Base-by-base conservation (phyloP, 2,797 vertebrate genomes). In the Lithobates sylvaticus region DNA sequence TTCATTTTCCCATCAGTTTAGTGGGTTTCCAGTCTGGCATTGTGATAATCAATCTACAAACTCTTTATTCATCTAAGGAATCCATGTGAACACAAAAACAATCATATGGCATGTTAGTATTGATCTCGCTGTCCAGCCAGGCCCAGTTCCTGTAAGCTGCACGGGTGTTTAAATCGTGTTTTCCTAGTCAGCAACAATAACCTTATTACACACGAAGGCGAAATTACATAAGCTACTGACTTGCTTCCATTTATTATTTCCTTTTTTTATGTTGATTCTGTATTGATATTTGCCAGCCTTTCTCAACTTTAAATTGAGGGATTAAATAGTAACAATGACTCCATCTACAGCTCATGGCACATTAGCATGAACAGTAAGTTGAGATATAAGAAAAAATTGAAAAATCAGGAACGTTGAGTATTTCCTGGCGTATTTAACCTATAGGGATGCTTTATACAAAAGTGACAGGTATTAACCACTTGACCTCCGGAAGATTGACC, bases 71-170 rank as follows among this genome's bases (percentile, higher is more conserved):
- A 68, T 75, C 78, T 54, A 42, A 87, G 69, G 74, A 77, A 87
- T 87, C 85, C 73, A 75, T 68, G 67, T 87, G 81, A 36, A 75
- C 80, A 83, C 65, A 69, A 87, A 83, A 87, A 83, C 85, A 83
- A 87, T 87, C 80, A 78, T 61, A 73, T 50, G 71, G 83, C 80
- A 83, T n/a, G 70, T 87, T 87, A 64, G 27, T 78, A 87, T 87
- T 83, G 85, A 87, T 87, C 42, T 36, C n/a, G 42, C 74, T 83
- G 70, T 74, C 70, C 70, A 65, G 85, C 21, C 21, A n/a, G 32
- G 69, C 75, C 58, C 58, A 83, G 42, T 10, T 26, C 27, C 79
- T 72, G 50, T 73, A 73, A 83, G 73, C 83, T 72, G 82, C 78
- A 86, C 26, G 15, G 68, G 47, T 73, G 80, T 71, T 73, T 86